These are phyloP conservation scores for Cryptocephalus moraei DNA, from an alignment of 2,888 invertebrate species.

Conservation along the genomic window DNA sequence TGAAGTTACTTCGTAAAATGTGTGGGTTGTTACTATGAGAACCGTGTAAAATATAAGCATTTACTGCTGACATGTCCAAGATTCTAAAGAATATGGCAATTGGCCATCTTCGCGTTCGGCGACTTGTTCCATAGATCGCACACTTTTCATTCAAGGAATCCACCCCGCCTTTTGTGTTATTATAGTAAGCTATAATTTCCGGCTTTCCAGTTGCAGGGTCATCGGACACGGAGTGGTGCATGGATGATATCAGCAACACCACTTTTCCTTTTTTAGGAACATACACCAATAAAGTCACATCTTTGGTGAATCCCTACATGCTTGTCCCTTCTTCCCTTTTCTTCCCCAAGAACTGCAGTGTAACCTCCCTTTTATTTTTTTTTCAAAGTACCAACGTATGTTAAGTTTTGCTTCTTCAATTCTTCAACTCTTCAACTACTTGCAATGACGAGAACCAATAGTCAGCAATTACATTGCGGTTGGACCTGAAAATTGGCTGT, in stretches of 20 bases:
- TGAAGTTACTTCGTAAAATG: too few relatives aligned
- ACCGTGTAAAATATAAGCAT: too few relatives aligned
- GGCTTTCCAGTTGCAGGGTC: neutral
- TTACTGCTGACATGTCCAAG: too few relatives aligned
- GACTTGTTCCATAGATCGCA: neutral
- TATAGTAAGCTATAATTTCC: neutral
- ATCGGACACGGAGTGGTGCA: neutral
- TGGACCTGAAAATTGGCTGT: neutral
- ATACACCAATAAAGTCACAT: neutral
- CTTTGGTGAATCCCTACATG: neutral
- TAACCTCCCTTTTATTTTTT: neutral
- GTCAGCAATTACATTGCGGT: too few relatives aligned
- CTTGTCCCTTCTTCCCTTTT: neutral
- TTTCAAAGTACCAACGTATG: neutral
- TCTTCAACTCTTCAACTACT: neutral
- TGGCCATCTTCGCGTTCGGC: neutral
- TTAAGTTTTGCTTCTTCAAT: too few relatives aligned
- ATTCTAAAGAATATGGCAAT: neutral
- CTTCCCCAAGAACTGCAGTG: neutral
- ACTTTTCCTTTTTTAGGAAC: neutral
- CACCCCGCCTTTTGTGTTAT: neutral
- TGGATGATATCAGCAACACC: neutral
- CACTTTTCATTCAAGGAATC: neutral
- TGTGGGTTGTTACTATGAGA: too few relatives aligned
- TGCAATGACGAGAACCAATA: neutral